Percentiles rank a stretch among this genome's conserved stretches.
Evolutionary conservation across 2,888 invertebrate genomes (phyloP).

Genomic region (Tanypteryx hageni): DNA sequence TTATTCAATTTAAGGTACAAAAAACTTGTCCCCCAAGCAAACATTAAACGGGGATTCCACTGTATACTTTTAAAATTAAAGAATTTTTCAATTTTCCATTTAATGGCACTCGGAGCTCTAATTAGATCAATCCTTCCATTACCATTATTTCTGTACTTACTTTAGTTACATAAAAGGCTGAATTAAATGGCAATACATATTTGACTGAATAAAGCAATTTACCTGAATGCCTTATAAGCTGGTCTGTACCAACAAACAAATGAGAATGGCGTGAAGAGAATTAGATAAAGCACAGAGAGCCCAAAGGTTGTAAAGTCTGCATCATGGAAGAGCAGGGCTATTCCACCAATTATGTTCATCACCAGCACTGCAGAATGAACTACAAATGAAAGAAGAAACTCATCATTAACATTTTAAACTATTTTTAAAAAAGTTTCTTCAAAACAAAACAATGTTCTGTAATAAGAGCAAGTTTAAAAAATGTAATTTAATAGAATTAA

Average conservation of each 20-base stretch:
- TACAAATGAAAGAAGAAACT: constrained; percentile 76
- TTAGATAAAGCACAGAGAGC: constrained; percentile 90
- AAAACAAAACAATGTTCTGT: too few species aligned
- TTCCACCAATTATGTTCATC: constrained; percentile 90
- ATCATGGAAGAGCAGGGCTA: constrained; percentile 84
- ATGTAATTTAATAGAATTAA: too few species aligned
- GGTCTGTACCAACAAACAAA: constrained; percentile 99
- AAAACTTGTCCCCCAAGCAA: neutral
- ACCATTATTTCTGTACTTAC: too few species aligned
- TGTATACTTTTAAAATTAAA: too few species aligned
- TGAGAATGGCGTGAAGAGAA: constrained; percentile 96
- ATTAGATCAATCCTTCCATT: too few species aligned
- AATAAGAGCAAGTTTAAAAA: too few species aligned
- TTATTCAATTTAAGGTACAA: neutral
- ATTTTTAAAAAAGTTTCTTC: too few species aligned
- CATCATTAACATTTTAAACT: too few species aligned
- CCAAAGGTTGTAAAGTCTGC: constrained; percentile 86
- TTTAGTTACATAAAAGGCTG: constrained; percentile 17
- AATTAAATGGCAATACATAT: constrained; percentile 51
- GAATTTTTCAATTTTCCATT: too few species aligned
- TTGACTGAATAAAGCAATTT: constrained; percentile 66
- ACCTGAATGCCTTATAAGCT: constrained; percentile 98
- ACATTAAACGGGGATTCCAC: too few species aligned
- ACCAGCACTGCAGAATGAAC: constrained; percentile 92
- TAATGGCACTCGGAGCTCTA: too few species aligned